Conservation (phyloP, 2,888 invertebrate species). For the Noctua janthe region DNA sequence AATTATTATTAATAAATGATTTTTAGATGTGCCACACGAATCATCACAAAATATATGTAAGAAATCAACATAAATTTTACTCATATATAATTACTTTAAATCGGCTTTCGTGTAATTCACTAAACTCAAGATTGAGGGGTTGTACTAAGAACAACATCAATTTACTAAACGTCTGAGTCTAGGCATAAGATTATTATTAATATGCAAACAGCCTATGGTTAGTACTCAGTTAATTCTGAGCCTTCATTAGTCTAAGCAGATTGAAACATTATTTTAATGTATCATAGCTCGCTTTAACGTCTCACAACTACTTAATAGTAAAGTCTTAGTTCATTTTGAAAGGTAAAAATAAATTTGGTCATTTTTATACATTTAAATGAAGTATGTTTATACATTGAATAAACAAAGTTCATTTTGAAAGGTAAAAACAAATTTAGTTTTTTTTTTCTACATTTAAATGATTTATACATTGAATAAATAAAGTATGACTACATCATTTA, state of each 20-base stretch:
- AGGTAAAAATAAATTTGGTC: not conserved
- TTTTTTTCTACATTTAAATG: too few species aligned
- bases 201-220: constrained; percentile 29
- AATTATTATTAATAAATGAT: too few species aligned
- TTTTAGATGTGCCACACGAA: too few species aligned
- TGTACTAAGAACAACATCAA: constrained; percentile 33
- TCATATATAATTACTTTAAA: constrained; percentile 1
- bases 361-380: not conserved
- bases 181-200: constrained; percentile 28
- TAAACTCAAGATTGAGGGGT: constrained; percentile 11
- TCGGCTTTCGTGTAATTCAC: constrained; percentile 14
- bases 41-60: not conserved
- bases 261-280: constrained; percentile 28
- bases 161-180: constrained; percentile 19
- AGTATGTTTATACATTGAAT: too few species aligned
- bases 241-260: constrained; percentile 30
- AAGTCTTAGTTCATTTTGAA: not conserved
- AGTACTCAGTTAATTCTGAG: constrained; percentile 6
- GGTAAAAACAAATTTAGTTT: too few species aligned
- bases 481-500: too few species aligned
- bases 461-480: too few species aligned
- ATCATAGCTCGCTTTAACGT: not conserved
- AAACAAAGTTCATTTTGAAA: too few species aligned
- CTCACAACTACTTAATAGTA: not conserved
- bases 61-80: not conserved